These are phyloP conservation scores for Bemisia tabaci DNA, from an alignment of 1,140 invertebrate genomes.

Conservation along the genomic window DNA sequence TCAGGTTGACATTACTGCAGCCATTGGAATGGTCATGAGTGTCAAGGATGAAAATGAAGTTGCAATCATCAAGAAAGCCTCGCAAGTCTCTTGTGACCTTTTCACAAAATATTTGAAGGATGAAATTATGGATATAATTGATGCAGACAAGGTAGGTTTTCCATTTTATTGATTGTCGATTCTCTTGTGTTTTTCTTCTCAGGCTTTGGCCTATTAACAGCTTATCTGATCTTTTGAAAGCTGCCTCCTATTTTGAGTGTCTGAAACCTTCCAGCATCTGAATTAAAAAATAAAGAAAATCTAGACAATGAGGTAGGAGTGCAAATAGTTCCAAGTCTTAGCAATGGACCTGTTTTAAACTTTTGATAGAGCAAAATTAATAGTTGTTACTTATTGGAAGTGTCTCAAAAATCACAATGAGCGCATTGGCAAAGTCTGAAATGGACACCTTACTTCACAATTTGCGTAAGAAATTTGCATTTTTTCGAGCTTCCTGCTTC, in stretches of 20 bases:
- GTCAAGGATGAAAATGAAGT: constrained; percentile 92
- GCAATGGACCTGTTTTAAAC: no score
- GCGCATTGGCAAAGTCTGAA: no score
- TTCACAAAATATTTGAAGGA: constrained; percentile 94
- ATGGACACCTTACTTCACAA: no score
- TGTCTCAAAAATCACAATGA: no score
- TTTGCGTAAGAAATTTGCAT: no score
- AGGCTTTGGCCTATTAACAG: constrained; percentile 4
- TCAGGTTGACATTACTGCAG: constrained; percentile 71
- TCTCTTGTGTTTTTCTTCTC: no score
- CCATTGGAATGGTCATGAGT: constrained; percentile 76
- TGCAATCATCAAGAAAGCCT: constrained; percentile 86
- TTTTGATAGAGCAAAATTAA: no score
- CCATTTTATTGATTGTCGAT: constrained; percentile 7
- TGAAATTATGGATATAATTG: constrained; percentile 97
- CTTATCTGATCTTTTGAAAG: not conserved
- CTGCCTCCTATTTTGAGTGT: not conserved
- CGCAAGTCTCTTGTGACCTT: constrained; percentile 81
- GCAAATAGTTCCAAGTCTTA: no score
- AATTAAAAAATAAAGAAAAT: constrained; percentile 1
- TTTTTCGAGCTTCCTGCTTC: no score
- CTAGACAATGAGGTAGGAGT: no score
- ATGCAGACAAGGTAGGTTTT: constrained; percentile 71
- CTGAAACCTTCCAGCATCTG: not conserved
- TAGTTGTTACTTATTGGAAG: no score